A percentile compares a stretch with the other conserved stretches of the same genome.
Evolutionary conservation across 1,140 invertebrate genomes (phyloP).

Genomic region (Pristionchus pacificus): DNA sequence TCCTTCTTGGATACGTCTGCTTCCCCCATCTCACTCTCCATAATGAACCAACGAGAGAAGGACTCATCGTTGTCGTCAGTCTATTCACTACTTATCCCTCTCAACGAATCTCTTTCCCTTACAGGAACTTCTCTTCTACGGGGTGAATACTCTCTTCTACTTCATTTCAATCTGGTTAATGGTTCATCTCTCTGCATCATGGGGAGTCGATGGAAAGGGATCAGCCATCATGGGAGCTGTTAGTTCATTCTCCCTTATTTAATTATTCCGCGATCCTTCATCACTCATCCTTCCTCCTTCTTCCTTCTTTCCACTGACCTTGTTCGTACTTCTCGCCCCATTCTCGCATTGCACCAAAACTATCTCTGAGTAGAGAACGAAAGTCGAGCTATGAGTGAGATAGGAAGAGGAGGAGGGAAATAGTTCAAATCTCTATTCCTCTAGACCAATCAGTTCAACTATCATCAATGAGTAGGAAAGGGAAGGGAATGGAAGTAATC

Average conservation of each 20-base stretch:
- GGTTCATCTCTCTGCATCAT: constrained; percentile 55
- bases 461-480: not conserved
- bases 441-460: not conserved
- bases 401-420: not conserved
- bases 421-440: not conserved
- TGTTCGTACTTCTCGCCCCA: not conserved
- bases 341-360: not conserved
- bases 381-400: not conserved
- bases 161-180: constrained; percentile 55
- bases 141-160: constrained; percentile 51
- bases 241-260: too few relatives aligned
- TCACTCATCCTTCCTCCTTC: not conserved
- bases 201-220: constrained; percentile 53
- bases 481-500: not conserved
- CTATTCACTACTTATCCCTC: not conserved
- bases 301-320: not conserved
- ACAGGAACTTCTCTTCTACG: constrained; percentile 56
- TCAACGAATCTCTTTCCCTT: too few relatives aligned
- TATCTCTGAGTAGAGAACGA: not conserved
- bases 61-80: constrained; percentile 51
- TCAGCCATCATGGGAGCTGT: constrained; percentile 55
- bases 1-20: constrained; percentile 54
- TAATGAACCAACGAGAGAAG: constrained; percentile 51
- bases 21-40: constrained; percentile 53
- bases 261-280: too few relatives aligned